Percentiles rank a stretch among this genome's conserved stretches.
Conservation (phyloP, 2,797 vertebrate genomes). For the Thamnophis elegans region DNA sequence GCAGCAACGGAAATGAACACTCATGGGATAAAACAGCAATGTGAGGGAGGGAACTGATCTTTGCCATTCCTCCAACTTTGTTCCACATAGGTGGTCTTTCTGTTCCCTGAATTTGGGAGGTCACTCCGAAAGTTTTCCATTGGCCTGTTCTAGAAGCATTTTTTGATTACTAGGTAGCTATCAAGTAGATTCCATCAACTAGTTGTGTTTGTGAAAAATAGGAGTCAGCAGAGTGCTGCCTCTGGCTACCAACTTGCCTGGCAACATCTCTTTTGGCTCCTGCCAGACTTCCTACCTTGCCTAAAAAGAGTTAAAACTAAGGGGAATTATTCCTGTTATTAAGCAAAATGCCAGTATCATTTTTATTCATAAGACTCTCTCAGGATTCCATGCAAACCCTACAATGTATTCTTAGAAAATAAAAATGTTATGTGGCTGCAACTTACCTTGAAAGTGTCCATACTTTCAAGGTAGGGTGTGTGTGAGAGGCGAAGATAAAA, state of each 20-base stretch:
- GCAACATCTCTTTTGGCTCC: background rate
- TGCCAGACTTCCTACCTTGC: background rate
- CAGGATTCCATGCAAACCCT: background rate
- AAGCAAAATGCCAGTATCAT: background rate
- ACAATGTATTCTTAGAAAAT: background rate
- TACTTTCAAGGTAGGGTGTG: background rate
- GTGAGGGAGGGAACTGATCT: background rate
- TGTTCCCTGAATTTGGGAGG: background rate
- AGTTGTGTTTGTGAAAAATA: background rate
- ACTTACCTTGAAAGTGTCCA: background rate
- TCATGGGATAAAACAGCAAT: background rate
- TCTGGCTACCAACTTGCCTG: background rate
- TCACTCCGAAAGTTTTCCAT: background rate
- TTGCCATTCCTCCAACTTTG: background rate
- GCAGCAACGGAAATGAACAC: background rate
- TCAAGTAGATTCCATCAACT: background rate
- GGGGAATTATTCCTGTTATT: background rate
- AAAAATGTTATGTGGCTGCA: background rate
- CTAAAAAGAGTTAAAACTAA: background rate
- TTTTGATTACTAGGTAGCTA: background rate
- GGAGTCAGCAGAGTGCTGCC: background rate
- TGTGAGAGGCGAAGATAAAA: background rate
- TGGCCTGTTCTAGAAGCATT: background rate
- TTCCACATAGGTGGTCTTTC: background rate
- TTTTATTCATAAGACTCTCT: background rate